These are phyloP conservation scores for Lepidotrigona ventralis DNA, from an alignment of 1,140 invertebrate genomes.

Conservation along the genomic window DNA sequence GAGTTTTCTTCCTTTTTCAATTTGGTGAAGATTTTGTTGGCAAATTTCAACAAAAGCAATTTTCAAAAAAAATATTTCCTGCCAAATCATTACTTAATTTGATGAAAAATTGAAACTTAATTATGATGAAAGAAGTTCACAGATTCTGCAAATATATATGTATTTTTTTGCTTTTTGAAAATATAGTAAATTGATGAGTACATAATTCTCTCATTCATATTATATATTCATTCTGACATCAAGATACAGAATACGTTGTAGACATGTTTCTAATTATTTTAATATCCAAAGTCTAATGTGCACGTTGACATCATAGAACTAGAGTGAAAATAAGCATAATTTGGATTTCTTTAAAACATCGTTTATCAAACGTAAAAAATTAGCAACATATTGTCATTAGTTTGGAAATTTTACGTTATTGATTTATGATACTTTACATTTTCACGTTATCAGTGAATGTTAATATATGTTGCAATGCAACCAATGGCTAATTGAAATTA, in stretches of 20 bases:
- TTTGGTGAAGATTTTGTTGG: too few relatives aligned
- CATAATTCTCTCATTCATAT: too few relatives aligned
- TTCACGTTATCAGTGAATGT: background rate
- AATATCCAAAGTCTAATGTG: background rate
- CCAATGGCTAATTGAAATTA: conserved; percentile 1
- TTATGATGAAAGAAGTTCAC: too few relatives aligned
- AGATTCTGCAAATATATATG: too few relatives aligned
- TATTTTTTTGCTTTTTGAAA: too few relatives aligned
- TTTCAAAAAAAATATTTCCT: too few relatives aligned
- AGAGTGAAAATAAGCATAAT: background rate
- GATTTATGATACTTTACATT: background rate
- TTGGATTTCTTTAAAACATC: background rate
- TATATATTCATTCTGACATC: too few relatives aligned
- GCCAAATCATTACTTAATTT: too few relatives aligned
- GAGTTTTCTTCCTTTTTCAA: too few relatives aligned
- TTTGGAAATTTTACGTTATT: background rate
- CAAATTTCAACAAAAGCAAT: too few relatives aligned
- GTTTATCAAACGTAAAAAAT: background rate
- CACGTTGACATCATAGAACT: background rate
- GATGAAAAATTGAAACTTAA: too few relatives aligned
- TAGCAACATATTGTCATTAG: background rate
- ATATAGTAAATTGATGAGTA: too few relatives aligned
- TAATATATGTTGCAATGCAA: background rate
- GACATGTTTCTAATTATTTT: background rate
- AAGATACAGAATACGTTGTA: background rate